Evolutionary conservation across 2,888 invertebrate species (phyloP), one percentile per base, ranked within the genome.

Genomic region (Hololepta plana): DNA sequence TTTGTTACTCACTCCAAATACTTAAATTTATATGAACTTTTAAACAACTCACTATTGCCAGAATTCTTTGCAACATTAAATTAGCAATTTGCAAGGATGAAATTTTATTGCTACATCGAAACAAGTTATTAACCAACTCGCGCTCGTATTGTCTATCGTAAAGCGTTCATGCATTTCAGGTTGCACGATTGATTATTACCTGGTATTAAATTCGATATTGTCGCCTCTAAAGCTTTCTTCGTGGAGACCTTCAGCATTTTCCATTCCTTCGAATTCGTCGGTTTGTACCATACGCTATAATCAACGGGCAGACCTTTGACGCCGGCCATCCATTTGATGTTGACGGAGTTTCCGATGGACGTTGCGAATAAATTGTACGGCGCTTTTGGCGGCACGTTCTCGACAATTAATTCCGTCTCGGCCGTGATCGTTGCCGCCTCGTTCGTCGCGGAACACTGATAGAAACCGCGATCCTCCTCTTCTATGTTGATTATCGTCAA

Each of bases 351-450:
- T 33, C 64, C 60, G 1, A 72, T 67, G 27, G 80, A 70, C 33
- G 71, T 70, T 12, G 82, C 85, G 12, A 74, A 68, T 21, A 93
- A 64, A 57, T 84, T 80, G 55, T 81, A 76, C 1, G 91, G 90
- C 9, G 90, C 85, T 43, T 85, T 73, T n/a, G 88, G 87, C 13
- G 85, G 76, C 26, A 79, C 72, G 49, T 81, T 87, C 58, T 82
- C 73, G 23, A 85, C 74, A 51, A 80, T 67, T 31, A 85, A 59
- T 58, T 84, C 82, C 1, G 79, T 70, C 55, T 80, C 80, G 2
- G 71, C 69, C 12, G 67, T 66, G 24, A 87, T 73, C n/a, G 77
- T 74, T 22, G 82, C 84, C 4, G 88, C 88, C 44, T 80, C 82
- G 58, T 90, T 91, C 39, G 72, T 72, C 2, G 82, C 81, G 24